Conservation (phyloP, 2,888 invertebrate species). For the Apamea crenata region DNA sequence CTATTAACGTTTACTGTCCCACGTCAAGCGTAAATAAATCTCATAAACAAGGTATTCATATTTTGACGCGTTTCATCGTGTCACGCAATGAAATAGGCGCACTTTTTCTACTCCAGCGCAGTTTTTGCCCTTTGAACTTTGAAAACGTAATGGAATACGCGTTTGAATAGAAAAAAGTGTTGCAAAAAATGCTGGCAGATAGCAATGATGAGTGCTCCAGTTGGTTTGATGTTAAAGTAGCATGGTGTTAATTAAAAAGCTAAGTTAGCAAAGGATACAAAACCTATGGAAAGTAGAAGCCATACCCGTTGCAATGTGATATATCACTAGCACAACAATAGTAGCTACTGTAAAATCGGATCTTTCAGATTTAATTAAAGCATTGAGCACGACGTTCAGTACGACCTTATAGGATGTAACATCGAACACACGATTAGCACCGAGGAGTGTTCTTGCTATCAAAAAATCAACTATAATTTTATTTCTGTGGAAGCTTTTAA, state of each 20-base stretch:
- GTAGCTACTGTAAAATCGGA: neutral
- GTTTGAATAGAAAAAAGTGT: slow-evolving; percentile 12
- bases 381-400: no score
- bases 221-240: neutral
- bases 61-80: slow-evolving; percentile 52
- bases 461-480: neutral
- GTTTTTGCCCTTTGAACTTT: slow-evolving; percentile 29
- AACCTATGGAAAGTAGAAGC: neutral
- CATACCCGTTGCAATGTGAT: no score
- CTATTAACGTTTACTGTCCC: slow-evolving; percentile 71
- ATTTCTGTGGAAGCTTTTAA: neutral
- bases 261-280: neutral
- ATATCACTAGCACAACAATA: neutral
- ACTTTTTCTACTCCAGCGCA: slow-evolving; percentile 38
- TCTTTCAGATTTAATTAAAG: no score
- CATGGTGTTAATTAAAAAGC: slow-evolving; percentile 17
- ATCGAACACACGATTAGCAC: neutral
- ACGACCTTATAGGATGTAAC: no score
- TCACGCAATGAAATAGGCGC: slow-evolving; percentile 31
- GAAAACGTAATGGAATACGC: slow-evolving; percentile 23
- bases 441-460: neutral
- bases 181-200: neutral
- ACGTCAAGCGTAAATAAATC: slow-evolving; percentile 73
- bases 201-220: neutral
- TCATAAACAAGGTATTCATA: slow-evolving; percentile 67